Percentiles rank a stretch among this genome's conserved stretches.
Conservation (phyloP, 2,113 vertebrate genomes). For the Ctenomys sociabilis region DNA sequence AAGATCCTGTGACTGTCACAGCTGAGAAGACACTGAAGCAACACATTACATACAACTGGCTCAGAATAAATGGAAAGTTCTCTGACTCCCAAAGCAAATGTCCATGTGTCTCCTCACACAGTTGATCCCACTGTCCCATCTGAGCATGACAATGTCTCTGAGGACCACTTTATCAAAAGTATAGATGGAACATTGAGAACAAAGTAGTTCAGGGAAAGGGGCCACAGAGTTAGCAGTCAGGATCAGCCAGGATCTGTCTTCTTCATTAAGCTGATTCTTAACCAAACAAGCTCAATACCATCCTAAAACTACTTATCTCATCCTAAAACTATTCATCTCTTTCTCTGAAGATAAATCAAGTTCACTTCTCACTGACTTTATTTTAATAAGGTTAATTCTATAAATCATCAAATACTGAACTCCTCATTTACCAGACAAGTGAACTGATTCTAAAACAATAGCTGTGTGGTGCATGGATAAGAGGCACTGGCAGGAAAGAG, state of each 20-base stretch:
- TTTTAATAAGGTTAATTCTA: background rate
- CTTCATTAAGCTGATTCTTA: background rate
- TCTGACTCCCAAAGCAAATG: background rate
- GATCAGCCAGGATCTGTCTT: background rate
- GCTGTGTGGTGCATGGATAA: too few species aligned
- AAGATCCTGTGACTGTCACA: background rate
- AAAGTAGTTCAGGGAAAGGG: background rate
- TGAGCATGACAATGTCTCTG: fast-evolving
- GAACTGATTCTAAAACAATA: background rate
- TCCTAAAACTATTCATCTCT: too few species aligned
- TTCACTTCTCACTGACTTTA: background rate
- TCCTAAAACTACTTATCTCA: background rate
- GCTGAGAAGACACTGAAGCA: background rate
- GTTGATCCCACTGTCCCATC: background rate
- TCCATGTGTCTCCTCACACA: background rate
- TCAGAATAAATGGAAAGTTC: background rate
- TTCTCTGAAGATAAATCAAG: background rate
- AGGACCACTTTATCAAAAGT: background rate
- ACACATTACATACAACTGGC: background rate
- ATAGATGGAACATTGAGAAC: background rate
- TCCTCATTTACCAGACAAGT: background rate
- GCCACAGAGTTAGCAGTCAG: background rate
- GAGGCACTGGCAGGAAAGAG: background rate
- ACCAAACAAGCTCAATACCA: background rate
- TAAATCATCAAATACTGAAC: background rate